These are phyloP conservation scores for Drosophila emarginata DNA, from an alignment of 2,888 invertebrate species.

Conservation along the genomic window DNA sequence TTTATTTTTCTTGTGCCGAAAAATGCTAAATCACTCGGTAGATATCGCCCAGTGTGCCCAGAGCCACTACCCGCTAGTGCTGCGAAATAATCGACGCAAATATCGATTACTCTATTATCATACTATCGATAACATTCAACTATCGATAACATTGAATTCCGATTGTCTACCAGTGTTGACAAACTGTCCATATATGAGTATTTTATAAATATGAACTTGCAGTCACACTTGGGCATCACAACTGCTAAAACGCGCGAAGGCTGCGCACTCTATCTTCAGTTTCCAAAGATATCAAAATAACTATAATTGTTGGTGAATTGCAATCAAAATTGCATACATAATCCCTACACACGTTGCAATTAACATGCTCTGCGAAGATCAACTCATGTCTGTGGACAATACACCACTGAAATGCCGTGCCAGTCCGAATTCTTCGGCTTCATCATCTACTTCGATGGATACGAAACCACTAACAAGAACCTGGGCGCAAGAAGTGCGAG, in stretches of 20 bases:
- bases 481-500: constrained; percentile 77
- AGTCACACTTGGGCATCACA: constrained; percentile 33
- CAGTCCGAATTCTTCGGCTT: constrained; percentile 61
- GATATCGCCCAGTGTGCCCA: constrained; percentile 28
- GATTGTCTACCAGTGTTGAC: background rate
- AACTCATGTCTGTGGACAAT: constrained; percentile 54
- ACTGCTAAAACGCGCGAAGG: constrained; percentile 71
- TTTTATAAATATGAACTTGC: background rate
- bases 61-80: background rate
- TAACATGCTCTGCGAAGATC: constrained; percentile 64
- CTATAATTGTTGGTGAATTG: background rate
- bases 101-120: too few species aligned
- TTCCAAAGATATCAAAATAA: background rate
- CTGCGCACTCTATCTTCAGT: background rate
- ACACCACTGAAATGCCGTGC: constrained; percentile 48
- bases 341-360: background rate
- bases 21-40: constrained; percentile 58
- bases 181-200: background rate
- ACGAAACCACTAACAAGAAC: constrained; percentile 51
- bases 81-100: background rate
- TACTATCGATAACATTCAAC: background rate
- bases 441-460: constrained; percentile 55
- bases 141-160: too few species aligned
- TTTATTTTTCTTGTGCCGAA: constrained; percentile 67
- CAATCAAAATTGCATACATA: background rate